phyloP scores from a whole-genome alignment of 2,113 vertebrate genomes.

The Melospiza georgiana region DNA sequence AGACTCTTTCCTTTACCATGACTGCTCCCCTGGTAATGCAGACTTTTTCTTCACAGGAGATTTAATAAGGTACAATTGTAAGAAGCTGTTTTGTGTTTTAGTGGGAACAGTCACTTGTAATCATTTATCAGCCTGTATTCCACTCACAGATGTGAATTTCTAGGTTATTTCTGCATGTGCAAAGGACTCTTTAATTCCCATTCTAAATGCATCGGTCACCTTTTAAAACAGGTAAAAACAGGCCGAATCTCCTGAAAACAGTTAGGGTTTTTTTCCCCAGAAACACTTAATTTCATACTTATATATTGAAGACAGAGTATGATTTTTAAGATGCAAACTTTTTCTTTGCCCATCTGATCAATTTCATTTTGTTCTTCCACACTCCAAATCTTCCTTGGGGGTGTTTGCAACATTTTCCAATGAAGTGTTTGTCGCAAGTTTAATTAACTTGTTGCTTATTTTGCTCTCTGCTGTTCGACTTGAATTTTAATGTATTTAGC shows the following conservation, averaged over 20 bases:
- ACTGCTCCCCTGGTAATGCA: neutral
- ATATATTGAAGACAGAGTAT: neutral
- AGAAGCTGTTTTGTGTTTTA: neutral
- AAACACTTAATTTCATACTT: neutral
- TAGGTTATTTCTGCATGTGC: neutral
- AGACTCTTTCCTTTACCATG: neutral
- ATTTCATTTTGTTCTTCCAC: neutral
- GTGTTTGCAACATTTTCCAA: neutral
- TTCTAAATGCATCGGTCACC: neutral
- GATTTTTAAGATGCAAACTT: neutral
- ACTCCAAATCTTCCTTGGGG: neutral
- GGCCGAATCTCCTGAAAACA: neutral
- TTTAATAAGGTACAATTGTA: neutral
- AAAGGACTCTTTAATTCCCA: neutral
- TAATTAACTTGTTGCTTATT: constrained; percentile 27
- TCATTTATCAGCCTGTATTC: neutral
- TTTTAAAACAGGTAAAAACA: neutral
- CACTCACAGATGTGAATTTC: neutral
- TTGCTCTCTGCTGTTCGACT: neutral
- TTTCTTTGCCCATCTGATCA: neutral
- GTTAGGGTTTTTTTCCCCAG: neutral
- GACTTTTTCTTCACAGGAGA: neutral
- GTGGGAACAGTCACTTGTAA: neutral
- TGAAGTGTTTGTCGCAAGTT: neutral
- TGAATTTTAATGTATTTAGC: constrained; percentile 29